Percentiles rank a stretch among this genome's conserved stretches.
phyloP scores from a whole-genome alignment of 2,797 vertebrate species.

The Linurgus olivaceus region DNA sequence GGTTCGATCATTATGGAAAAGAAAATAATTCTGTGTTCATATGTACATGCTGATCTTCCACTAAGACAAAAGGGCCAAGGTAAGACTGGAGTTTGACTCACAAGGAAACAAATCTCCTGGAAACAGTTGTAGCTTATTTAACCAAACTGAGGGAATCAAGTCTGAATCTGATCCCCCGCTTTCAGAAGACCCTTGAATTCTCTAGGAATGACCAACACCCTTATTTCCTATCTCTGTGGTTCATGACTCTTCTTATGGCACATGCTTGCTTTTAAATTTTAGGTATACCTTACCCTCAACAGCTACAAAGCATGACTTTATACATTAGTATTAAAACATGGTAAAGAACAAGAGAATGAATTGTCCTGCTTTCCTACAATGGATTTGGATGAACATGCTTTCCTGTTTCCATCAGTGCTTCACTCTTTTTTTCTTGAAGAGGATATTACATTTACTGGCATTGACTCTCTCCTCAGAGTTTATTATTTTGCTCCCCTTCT shows the following conservation, averaged over 20 bases:
- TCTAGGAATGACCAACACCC: background rate
- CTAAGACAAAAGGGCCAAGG: slow-evolving; percentile 18
- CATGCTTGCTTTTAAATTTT: background rate
- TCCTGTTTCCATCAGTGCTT: background rate
- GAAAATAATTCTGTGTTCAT: slow-evolving; percentile 14
- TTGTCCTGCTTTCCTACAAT: background rate
- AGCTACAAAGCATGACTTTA: background rate
- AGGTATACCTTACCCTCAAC: background rate
- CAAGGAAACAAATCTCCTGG: background rate
- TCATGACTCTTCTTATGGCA: background rate
- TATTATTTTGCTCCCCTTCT: background rate
- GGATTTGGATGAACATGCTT: background rate
- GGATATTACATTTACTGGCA: background rate
- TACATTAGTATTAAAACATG: background rate
- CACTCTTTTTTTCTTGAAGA: background rate
- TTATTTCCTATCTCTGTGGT: background rate
- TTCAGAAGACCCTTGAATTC: background rate
- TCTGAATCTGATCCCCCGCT: background rate
- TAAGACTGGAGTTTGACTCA: background rate
- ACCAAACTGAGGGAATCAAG: background rate
- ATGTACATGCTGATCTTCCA: background rate
- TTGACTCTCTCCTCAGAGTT: background rate
- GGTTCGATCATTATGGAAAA: slow-evolving; percentile 27
- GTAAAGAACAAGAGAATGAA: background rate
- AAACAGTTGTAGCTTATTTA: background rate